Conservation (phyloP, 2,797 vertebrate species). For the Smutsia temminckii region DNA sequence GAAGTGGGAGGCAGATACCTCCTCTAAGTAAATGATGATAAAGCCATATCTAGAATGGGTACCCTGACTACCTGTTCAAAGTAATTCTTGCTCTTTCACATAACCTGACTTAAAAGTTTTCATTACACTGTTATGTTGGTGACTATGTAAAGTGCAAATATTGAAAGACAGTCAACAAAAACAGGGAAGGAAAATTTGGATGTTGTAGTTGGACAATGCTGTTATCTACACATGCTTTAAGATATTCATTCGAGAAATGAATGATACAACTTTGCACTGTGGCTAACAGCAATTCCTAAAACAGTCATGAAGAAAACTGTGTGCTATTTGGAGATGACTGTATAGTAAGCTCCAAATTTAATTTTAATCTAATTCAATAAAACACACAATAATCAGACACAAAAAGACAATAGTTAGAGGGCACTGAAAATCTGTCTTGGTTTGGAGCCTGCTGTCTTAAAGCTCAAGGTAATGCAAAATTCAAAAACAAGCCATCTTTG, state of each 20-base stretch:
- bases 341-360: slow-evolving; percentile 56
- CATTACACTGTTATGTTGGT: neutral
- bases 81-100: neutral
- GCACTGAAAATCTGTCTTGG: slow-evolving; percentile 55
- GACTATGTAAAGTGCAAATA: slow-evolving; percentile 9
- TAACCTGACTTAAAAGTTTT: neutral
- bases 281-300: slow-evolving; percentile 27
- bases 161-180: neutral
- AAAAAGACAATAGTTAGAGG: slow-evolving; percentile 47
- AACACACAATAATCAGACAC: slow-evolving; percentile 44
- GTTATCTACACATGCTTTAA: slow-evolving; percentile 5
- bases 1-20: neutral
- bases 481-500: slow-evolving; percentile 43
- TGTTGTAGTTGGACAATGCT: neutral
- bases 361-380: slow-evolving; percentile 70
- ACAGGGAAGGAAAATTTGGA: neutral
- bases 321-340: slow-evolving; percentile 8
- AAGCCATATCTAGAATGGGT: neutral
- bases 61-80: neutral
- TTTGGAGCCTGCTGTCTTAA: slow-evolving; percentile 12
- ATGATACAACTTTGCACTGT: neutral
- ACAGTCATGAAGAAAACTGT: neutral
- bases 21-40: neutral
- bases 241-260: slow-evolving; percentile 20
- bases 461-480: slow-evolving; percentile 60